Conservation (phyloP, 2,888 invertebrate species). For the Carterocephalus palaemon region DNA sequence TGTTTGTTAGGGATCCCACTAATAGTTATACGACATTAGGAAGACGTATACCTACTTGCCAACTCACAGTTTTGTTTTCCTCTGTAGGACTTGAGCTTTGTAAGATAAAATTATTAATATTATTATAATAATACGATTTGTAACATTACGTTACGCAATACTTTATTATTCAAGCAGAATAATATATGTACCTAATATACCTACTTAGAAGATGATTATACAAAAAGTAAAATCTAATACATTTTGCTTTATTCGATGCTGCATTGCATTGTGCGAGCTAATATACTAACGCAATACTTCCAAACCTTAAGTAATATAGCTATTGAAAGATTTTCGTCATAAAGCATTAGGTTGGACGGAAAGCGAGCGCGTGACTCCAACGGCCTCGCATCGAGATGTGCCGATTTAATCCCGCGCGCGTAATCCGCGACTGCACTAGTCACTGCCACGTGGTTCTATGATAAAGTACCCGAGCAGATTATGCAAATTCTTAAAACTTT, state of each 20-base stretch:
- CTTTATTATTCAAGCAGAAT: too few relatives aligned
- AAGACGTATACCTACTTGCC: conserved; percentile 6
- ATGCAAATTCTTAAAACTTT: conserved; percentile 76
- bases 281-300: conserved; percentile 1
- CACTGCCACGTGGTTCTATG: conserved; percentile 79
- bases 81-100: too few relatives aligned
- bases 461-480: conserved; percentile 77
- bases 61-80: conserved; percentile 25
- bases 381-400: conserved; percentile 48
- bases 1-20: conserved; percentile 31
- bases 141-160: too few relatives aligned
- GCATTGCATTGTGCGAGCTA: background rate
- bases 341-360: conserved; percentile 18
- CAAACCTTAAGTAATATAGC: conserved; percentile 8
- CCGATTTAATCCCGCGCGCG: conserved; percentile 64
- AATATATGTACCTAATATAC: too few relatives aligned
- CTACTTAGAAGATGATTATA: background rate
- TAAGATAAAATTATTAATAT: too few relatives aligned
- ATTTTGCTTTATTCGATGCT: background rate
- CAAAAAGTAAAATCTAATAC: background rate
- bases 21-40: conserved; percentile 19
- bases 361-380: conserved; percentile 43
- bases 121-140: too few relatives aligned
- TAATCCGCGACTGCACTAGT: conserved; percentile 77
- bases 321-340: conserved; percentile 24